A percentile compares a stretch with the other conserved stretches of the same genome.
Evolutionary conservation across 92 coral and sea anemone species (phyloP).

Genomic region (Paragorgia papillata): DNA sequence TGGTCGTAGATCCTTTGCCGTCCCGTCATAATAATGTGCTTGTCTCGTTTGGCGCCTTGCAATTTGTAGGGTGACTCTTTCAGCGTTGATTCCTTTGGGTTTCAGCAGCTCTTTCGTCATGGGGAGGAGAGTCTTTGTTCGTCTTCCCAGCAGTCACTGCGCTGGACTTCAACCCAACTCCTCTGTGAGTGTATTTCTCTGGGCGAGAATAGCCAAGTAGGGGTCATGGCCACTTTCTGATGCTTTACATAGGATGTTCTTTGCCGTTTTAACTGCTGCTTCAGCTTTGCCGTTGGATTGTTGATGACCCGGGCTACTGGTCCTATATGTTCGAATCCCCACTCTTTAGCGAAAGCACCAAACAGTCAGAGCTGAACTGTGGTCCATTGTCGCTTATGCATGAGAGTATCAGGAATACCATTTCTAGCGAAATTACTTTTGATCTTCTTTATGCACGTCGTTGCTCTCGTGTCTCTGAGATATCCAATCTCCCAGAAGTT

Average conservation of each 20-base stretch:
- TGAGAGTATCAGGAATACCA: background rate
- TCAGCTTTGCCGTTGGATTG: constrained; percentile 16
- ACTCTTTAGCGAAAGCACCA: constrained; percentile 1
- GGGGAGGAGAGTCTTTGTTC: constrained; percentile 19
- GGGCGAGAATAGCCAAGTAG: constrained; percentile 18
- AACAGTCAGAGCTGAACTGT: constrained; percentile 7
- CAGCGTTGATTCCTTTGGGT: constrained; percentile 7
- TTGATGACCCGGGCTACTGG: constrained; percentile 39
- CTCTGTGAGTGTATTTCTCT: constrained; percentile 35
- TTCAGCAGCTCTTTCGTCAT: constrained; percentile 15
- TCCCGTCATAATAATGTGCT: constrained; percentile 33
- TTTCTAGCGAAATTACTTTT: constrained; percentile 9
- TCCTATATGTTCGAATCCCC: constrained; percentile 16
- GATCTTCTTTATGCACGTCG: constrained; percentile 9
- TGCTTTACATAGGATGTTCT: constrained; percentile 16
- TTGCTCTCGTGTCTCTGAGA: background rate
- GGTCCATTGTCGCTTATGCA: constrained; percentile 5
- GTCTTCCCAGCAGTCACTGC: constrained; percentile 27
- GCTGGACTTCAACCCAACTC: constrained; percentile 26
- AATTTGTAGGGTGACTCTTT: background rate
- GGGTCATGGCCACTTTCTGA: constrained; percentile 1
- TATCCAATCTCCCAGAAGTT: constrained; percentile 13
- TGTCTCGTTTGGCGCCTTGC: constrained; percentile 21
- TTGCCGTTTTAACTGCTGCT: constrained; percentile 22
- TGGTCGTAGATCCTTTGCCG: background rate